Evolutionary conservation across 1,140 invertebrate species (phyloP).

Genomic region (Campodea augens): DNA sequence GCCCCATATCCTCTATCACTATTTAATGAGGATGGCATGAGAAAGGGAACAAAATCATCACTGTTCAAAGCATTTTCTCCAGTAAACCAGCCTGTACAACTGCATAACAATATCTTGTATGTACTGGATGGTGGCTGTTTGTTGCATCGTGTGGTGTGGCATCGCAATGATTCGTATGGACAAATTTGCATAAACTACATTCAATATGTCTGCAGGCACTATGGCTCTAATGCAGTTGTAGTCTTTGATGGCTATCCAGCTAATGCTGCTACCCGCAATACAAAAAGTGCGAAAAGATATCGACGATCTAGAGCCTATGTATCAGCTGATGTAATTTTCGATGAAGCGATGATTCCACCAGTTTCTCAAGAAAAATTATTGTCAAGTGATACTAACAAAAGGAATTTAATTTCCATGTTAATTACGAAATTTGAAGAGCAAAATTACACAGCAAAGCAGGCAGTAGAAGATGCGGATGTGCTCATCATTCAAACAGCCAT

Average conservation of each 20-base stretch:
- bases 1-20: background rate
- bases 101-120: background rate
- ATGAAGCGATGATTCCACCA: background rate
- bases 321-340: background rate
- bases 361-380: background rate
- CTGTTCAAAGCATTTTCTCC: background rate
- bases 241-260: background rate
- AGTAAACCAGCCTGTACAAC: background rate
- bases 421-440: background rate
- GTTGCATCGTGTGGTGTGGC: background rate
- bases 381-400: background rate
- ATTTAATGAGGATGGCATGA: background rate
- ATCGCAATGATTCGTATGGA: background rate
- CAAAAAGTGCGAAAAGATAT: background rate
- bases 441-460: background rate
- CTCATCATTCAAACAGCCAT: background rate
- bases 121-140: background rate
- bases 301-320: background rate
- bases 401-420: background rate
- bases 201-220: background rate
- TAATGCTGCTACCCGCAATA: no score
- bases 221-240: background rate
- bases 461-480: background rate
- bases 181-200: background rate
- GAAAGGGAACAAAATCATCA: background rate